Conservation (phyloP, 2,888 invertebrate species). For the Oligia strigilis region DNA sequence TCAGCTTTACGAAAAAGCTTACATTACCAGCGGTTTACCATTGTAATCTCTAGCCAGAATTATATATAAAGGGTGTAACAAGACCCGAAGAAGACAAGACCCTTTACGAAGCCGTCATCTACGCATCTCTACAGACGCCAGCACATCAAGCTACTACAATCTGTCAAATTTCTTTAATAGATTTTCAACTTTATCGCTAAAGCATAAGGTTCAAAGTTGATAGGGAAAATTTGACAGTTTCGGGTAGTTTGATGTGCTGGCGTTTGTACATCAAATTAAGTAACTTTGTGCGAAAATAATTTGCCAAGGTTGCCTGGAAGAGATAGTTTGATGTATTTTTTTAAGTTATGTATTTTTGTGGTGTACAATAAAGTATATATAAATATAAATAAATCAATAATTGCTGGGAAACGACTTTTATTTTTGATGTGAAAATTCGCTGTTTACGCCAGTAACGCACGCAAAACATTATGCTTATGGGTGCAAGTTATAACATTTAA, state of each 20-base stretch:
- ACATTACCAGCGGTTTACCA: background rate
- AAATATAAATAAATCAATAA: background rate
- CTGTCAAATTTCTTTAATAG: no score
- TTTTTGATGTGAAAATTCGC: background rate
- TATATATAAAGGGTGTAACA: background rate
- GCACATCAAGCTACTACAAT: no score
- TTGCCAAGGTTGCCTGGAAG: background rate
- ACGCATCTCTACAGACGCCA: background rate
- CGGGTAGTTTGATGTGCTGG: no score
- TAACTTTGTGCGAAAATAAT: background rate
- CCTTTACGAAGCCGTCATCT: background rate
- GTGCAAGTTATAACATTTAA: no score
- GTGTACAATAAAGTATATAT: no score
- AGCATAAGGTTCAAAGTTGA: no score
- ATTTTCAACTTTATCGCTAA: no score
- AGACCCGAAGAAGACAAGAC: background rate
- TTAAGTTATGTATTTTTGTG: no score
- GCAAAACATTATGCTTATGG: no score
- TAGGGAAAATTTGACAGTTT: no score
- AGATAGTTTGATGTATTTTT: no score
- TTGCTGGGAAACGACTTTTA: background rate
- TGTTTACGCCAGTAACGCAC: background rate
- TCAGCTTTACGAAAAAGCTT: background rate
- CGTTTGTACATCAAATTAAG: background rate
- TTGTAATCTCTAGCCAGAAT: background rate